Base-by-base conservation (phyloP, 2,888 invertebrate species). In the Noctua fimbriata region DNA sequence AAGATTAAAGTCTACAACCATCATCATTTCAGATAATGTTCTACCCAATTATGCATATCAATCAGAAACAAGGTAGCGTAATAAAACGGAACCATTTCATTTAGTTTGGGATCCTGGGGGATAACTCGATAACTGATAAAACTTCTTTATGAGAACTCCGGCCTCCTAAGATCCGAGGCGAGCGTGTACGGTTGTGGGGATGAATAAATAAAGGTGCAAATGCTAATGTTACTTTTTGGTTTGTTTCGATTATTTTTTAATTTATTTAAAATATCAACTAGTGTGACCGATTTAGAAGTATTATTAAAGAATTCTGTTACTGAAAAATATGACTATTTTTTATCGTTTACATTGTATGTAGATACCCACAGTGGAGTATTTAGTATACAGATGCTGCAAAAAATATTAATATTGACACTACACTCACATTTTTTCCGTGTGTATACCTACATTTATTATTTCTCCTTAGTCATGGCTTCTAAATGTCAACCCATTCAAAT, bases 71-170 rank as follows among this genome's bases (percentile, higher is more conserved):
- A 70, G 18, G 21, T 69, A 55, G 60, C 52, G 78, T 81, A 83
- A 82, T 89, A 85, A 86, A 88, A 82, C 70, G 77, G 76, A 78
- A 88, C 79, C 76, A 83, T 89, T 89, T 89, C 77, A 85, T 87
- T 89, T 79, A 85, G 83, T 82, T 79, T 52, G 74, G 60, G 80
- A 71, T 84, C 82, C 77, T 84, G 73, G 58, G 79, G 72, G 87
- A 83, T 81, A 83, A 87, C 83, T 84, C 76, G 83, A 84, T 87
- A 85, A 87, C 84, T 88, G 90, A 83, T 88, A 89, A 85, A 83
- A 83, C 55, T 82, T 83, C 72, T 88, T 80, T 88, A 78, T 49
- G 85, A 67, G 76, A 79, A 69, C 65, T 80, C 79, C 16, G 60
- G 69, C 79, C 60, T 44, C 49, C 75, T 75, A 36, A 79, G 70